Conservation (phyloP, 2,797 vertebrate species). For the Gymnothorax reevesii region DNA sequence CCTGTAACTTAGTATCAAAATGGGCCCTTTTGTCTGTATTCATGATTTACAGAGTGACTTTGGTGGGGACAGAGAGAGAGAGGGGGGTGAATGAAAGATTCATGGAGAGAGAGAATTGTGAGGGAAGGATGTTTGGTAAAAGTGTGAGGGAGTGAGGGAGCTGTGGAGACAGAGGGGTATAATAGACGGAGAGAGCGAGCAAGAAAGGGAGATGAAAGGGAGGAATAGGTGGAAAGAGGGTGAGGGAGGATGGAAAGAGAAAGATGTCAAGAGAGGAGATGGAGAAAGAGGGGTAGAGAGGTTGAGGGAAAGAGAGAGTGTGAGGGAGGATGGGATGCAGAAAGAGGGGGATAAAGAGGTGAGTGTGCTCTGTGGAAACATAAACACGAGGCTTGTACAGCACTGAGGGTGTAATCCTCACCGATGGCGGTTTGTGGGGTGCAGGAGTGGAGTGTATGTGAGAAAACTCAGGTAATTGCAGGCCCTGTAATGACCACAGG, state of each 20-base stretch:
- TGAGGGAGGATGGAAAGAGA: not conserved
- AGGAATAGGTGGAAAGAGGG: not conserved
- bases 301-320: not conserved
- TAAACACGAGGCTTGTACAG: not conserved
- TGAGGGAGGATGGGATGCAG: not conserved
- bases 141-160: not conserved
- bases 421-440: constrained; percentile 15
- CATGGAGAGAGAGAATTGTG: not conserved
- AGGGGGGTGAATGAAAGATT: no score
- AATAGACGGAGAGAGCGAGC: constrained; percentile 10
- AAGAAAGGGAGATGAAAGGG: not conserved
- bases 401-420: not conserved
- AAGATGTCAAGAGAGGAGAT: not conserved
- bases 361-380: not conserved
- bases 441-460: no score
- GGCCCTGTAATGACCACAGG: constrained; percentile 29
- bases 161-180: constrained; percentile 35
- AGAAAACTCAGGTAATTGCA: constrained; percentile 31
- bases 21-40: not conserved
- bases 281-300: not conserved
- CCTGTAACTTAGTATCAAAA: not conserved
- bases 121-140: not conserved
- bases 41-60: not conserved
- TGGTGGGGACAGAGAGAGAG: not conserved
- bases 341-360: constrained; percentile 1